These are phyloP conservation scores for Drosophila quasianomalipes DNA, from an alignment of 2,888 invertebrate genomes.

Conservation along the genomic window DNA sequence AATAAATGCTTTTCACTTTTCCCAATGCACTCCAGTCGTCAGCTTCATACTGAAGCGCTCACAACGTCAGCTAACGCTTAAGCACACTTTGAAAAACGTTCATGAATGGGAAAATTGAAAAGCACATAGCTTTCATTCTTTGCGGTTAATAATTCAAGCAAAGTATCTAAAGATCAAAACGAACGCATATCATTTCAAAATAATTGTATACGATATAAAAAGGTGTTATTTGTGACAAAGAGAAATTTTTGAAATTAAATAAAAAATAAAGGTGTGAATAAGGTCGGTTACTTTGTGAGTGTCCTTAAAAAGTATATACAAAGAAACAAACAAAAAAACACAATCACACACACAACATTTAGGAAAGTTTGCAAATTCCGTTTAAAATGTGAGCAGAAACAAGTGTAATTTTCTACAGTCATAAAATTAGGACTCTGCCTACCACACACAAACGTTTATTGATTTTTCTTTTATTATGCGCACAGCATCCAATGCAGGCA, in stretches of 20 bases:
- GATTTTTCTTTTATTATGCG: conserved; percentile 41
- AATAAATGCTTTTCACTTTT: conserved; percentile 85
- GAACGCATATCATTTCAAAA: conserved; percentile 30
- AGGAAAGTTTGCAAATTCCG: conserved; percentile 41
- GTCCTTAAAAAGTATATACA: not conserved
- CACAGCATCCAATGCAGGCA: conserved; percentile 45
- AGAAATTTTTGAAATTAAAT: not conserved
- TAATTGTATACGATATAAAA: conserved; percentile 7
- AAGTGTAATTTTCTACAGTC: conserved; percentile 13
- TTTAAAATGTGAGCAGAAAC: conserved; percentile 24
- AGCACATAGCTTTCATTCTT: conserved; percentile 53
- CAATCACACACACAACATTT: not conserved
- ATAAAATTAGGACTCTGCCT: conserved; percentile 21
- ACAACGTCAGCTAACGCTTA: conserved; percentile 65
- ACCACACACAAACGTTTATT: conserved; percentile 27
- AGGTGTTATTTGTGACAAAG: conserved; percentile 24
- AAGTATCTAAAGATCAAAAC: conserved; percentile 27
- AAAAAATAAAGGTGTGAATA: conserved; percentile 13
- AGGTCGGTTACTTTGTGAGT: conserved; percentile 53
- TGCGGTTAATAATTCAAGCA: conserved; percentile 33
- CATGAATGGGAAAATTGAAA: conserved; percentile 38
- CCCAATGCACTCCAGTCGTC: conserved; percentile 84
- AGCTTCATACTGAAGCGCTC: conserved; percentile 83
- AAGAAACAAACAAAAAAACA: not conserved
- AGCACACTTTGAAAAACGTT: conserved; percentile 33